Evolutionary conservation across 2,797 vertebrate genomes (phyloP).

Genomic region (Coranthus polyacanthus): DNA sequence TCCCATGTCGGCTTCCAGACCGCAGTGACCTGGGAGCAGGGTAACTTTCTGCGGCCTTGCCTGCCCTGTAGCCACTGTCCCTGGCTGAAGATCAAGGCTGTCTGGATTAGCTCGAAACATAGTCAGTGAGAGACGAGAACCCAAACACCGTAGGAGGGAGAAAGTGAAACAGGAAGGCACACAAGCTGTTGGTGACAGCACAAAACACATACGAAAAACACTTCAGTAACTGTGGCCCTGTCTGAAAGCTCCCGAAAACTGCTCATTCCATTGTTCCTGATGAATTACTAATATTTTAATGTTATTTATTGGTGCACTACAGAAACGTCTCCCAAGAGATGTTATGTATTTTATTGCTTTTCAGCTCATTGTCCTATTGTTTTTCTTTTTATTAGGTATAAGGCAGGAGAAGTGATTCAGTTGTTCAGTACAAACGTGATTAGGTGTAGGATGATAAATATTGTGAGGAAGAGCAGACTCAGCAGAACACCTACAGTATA

Average conservation of each 20-base stretch:
- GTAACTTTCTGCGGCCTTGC: conserved; percentile 61
- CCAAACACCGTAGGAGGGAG: conserved; percentile 32
- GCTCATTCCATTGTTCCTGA: conserved; percentile 8
- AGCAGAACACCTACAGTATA: conserved; percentile 38
- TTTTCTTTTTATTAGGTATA: conserved; percentile 39
- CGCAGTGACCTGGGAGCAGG: conserved; percentile 72
- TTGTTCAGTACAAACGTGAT: conserved; percentile 47
- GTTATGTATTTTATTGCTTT: conserved; percentile 27
- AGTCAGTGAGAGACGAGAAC: conserved; percentile 5
- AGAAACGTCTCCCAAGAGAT: conserved; percentile 14
- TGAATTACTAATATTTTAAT: conserved; percentile 26
- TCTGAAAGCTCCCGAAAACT: conserved; percentile 2
- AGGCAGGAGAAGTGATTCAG: conserved; percentile 15
- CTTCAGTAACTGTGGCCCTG: conserved; percentile 17
- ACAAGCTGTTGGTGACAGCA: conserved; percentile 20
- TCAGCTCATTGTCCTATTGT: conserved; percentile 13
- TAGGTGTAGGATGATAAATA: conserved; percentile 50
- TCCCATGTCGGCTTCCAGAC: conserved; percentile 67
- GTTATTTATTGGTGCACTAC: conserved; percentile 8
- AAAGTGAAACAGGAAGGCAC: conserved; percentile 16
- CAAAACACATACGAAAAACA: conserved; percentile 16
- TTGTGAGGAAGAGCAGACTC: conserved; percentile 45
- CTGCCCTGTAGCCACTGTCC: conserved; percentile 52
- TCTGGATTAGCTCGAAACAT: conserved; percentile 57
- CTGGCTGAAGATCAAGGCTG: conserved; percentile 73